Evolutionary conservation across 2,113 vertebrate species (phyloP), one percentile per base, ranked within the genome.

Genomic region (Vidua macroura): DNA sequence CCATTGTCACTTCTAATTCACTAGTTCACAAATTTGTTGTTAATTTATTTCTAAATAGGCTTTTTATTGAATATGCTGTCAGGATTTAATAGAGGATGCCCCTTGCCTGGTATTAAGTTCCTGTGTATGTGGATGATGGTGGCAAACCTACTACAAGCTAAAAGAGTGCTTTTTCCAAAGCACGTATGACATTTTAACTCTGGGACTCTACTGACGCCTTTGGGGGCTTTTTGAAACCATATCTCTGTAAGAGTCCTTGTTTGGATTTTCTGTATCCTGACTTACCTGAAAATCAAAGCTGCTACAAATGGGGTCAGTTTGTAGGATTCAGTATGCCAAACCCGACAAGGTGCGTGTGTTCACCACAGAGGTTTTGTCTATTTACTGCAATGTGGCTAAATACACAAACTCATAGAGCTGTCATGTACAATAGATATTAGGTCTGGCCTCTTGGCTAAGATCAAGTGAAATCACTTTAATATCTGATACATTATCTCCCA

Each of bases 1-100:
- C 63, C 52, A 33, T 84, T 83, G 90, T 64, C 63, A 67, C 73
- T 93, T 94, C 92, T 96, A 96, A 95, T 96, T 94, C 88, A 43
- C 37, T 66, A 30, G 17, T 60, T 60, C 59, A 39, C 59, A 60
- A 22, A 95, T 97, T 97, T 96, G 76, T 92, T 95, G 79, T 70
- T 95, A 97, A 97, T 97, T 98, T 73, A 94, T 96, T 98, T 97
- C 94, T 89, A 95, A 98, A 95, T 86, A 94, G 92, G 67, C 73
- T 90, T 96, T 97, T 96, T 92, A 94, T 94, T 96, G 95, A 93
- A 95, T 94, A 90, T 28, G 77, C 78, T 96, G 76, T 68, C 64
- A 90, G 93, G 28, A 85, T 93, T 95, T 92, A 92, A 95, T 77
- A 95, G 79, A 86, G 72, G 83, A 76, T 94, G 77, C 59, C 91